Evolutionary conservation across 2,113 vertebrate genomes (phyloP).

Genomic region (Origma solitaria): DNA sequence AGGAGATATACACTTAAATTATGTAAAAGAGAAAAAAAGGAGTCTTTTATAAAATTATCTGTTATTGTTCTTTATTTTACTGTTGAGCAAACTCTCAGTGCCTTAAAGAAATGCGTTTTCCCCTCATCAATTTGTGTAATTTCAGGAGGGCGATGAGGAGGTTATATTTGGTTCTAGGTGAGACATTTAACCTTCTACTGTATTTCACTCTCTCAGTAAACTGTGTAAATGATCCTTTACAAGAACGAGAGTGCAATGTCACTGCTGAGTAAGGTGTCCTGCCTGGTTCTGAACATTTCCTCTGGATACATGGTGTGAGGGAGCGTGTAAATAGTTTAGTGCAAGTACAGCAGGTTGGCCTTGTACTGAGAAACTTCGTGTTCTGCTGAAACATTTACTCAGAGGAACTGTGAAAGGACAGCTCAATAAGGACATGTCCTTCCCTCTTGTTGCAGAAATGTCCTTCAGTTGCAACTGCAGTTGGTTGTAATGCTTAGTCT

Average conservation of each 20-base stretch:
- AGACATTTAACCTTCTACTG: background rate
- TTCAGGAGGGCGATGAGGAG: background rate
- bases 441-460: background rate
- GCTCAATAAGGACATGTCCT: background rate
- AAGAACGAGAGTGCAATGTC: background rate
- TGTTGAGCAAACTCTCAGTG: background rate
- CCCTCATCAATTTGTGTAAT: background rate
- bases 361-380: background rate
- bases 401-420: constrained; percentile 3
- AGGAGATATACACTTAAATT: background rate
- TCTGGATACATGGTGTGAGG: background rate
- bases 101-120: background rate
- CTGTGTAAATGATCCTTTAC: background rate
- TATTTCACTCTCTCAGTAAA: background rate
- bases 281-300: background rate
- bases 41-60: background rate
- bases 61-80: background rate
- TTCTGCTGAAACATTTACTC: background rate
- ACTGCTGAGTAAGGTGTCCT: constrained; percentile 21
- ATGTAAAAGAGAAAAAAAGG: background rate
- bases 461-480: background rate
- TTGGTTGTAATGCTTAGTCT: background rate
- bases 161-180: background rate
- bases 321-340: background rate
- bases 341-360: background rate